Evolutionary conservation across 2,888 invertebrate genomes (phyloP).

Genomic region (Dasypolia templi): DNA sequence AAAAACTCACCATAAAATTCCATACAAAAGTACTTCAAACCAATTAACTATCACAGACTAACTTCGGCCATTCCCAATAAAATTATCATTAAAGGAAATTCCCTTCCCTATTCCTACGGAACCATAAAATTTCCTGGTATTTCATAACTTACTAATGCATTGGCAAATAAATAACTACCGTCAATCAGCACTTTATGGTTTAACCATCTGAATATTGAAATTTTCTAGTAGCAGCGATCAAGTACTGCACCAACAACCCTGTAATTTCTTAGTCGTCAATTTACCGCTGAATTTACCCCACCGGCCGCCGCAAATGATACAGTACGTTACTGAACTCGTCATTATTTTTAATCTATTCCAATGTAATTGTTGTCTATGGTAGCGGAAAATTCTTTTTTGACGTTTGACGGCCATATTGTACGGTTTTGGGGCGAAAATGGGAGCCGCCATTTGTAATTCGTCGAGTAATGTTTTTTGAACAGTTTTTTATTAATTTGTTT

Average conservation of each 20-base stretch:
- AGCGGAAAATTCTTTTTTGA: constrained; percentile 55
- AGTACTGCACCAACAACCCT: constrained; percentile 50
- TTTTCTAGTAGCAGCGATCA: constrained; percentile 61
- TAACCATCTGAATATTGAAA: constrained; percentile 61
- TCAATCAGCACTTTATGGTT: constrained; percentile 32
- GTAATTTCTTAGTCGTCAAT: constrained; percentile 64
- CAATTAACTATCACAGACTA: neutral
- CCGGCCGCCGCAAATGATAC: constrained; percentile 54
- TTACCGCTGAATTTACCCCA: constrained; percentile 52
- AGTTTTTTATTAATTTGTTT: constrained; percentile 26
- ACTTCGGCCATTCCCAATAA: constrained; percentile 9
- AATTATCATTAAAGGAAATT: constrained; percentile 32
- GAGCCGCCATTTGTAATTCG: constrained; percentile 28
- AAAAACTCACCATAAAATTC: neutral
- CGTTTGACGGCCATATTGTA: constrained; percentile 58
- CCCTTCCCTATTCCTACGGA: constrained; percentile 1
- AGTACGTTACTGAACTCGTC: constrained; percentile 49
- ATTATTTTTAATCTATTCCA: constrained; percentile 66
- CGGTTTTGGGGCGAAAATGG: constrained; percentile 50
- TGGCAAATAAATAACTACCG: constrained; percentile 27
- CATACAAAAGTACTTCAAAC: neutral
- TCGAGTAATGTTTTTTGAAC: constrained; percentile 10
- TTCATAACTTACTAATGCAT: constrained; percentile 28
- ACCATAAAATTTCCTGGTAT: constrained; percentile 23
- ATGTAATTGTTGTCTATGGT: constrained; percentile 58